Conservation (phyloP, 2,113 vertebrate species). For the Progne subis region DNA sequence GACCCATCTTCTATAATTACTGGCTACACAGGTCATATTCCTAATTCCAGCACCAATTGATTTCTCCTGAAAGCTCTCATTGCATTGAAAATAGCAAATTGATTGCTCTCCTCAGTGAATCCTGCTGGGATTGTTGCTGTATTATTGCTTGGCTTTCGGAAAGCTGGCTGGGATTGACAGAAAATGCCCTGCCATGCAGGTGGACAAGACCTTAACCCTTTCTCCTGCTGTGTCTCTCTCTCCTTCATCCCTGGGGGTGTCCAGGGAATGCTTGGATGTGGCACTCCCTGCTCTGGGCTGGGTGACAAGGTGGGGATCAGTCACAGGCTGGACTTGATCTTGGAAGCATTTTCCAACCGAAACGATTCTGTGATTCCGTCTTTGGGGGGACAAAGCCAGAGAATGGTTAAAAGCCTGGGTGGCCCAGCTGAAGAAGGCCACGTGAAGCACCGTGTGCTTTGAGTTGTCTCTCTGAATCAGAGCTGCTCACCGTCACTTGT, state of each 20-base stretch:
- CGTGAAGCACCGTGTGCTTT: not conserved
- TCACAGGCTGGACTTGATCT: not conserved
- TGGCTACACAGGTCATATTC: not conserved
- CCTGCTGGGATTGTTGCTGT: not conserved
- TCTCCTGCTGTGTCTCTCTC: not conserved
- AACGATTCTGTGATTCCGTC: no score
- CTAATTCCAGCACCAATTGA: not conserved
- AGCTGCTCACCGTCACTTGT: conserved; percentile 2
- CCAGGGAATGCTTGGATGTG: not conserved
- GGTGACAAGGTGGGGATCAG: not conserved
- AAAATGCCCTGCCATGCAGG: not conserved
- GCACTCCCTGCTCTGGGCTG: not conserved
- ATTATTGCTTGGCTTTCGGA: not conserved
- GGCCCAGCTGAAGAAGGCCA: not conserved
- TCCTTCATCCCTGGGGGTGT: not conserved
- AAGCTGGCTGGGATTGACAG: not conserved
- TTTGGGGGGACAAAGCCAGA: not conserved
- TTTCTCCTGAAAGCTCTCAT: not conserved
- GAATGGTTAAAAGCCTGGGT: not conserved
- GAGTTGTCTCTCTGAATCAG: not conserved
- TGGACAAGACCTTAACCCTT: not conserved
- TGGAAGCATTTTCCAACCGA: accelerated
- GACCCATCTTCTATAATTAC: not conserved
- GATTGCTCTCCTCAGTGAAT: not conserved
- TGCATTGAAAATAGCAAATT: not conserved